These are phyloP conservation scores for Leptonema lineaticorne DNA, from an alignment of 1,140 invertebrate genomes.

Conservation along the genomic window DNA sequence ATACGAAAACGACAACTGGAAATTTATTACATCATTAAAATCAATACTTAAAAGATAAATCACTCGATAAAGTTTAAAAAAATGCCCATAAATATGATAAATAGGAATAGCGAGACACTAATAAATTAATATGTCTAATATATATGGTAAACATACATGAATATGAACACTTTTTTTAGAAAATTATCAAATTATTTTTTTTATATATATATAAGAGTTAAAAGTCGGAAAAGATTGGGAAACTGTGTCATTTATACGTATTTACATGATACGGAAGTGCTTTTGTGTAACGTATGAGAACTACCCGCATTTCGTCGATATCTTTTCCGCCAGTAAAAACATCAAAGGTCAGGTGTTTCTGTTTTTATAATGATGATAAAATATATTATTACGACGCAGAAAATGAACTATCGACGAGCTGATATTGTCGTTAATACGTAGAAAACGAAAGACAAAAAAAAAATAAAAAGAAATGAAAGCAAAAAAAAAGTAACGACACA, in stretches of 20 bases:
- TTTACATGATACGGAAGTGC: not conserved
- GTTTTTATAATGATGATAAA: not conserved
- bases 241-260: not conserved
- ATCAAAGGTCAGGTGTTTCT: conserved; percentile 27
- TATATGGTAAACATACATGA: no score
- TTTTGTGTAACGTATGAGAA: not conserved
- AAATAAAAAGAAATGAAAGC: not conserved
- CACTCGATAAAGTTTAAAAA: no score
- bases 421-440: no score
- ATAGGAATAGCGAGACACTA: no score
- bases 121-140: no score
- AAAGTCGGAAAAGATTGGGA: not conserved
- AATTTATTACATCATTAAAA: no score
- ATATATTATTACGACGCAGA: not conserved
- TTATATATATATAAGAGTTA: no score
- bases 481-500: not conserved
- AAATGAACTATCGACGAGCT: not conserved
- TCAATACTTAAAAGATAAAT: no score
- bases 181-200: no score
- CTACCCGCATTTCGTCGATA: conserved; percentile 17
- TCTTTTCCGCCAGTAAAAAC: conserved; percentile 15
- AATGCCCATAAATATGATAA: no score
- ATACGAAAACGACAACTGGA: no score
- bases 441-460: not conserved
- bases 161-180: no score